A percentile compares a stretch with the other conserved stretches of the same genome.
Conservation (phyloP, 2,113 vertebrate genomes). For the Podarcis muralis region DNA sequence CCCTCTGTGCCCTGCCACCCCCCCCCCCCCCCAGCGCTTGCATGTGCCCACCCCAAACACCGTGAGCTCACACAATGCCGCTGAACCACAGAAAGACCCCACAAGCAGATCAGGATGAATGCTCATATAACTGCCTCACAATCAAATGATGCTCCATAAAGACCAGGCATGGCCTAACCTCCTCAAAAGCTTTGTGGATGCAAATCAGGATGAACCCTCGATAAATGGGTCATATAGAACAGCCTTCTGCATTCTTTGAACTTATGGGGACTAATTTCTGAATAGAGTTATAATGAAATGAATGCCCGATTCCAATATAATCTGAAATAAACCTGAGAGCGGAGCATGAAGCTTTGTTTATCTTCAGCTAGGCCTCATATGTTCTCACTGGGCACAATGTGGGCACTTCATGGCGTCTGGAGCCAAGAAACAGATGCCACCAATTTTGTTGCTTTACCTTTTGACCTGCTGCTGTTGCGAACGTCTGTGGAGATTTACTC, state of each 20-base stretch:
- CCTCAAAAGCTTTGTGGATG: too few species aligned
- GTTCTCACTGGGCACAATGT: neutral
- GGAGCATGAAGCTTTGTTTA: neutral
- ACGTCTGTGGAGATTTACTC: neutral
- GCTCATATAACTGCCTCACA: too few species aligned
- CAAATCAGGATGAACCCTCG: too few species aligned
- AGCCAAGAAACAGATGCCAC: neutral
- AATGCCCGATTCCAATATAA: neutral
- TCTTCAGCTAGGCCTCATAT: neutral
- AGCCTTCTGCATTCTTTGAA: neutral
- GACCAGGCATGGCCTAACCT: too few species aligned
- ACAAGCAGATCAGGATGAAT: too few species aligned
- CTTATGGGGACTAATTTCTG: neutral
- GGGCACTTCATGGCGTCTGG: neutral
- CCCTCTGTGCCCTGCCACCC: too few species aligned
- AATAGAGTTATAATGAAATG: neutral
- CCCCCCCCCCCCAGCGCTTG: too few species aligned
- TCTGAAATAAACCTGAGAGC: neutral
- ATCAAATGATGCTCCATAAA: too few species aligned
- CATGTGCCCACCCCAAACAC: too few species aligned
- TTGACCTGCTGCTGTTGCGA: neutral
- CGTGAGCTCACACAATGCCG: too few species aligned
- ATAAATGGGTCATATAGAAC: too few species aligned
- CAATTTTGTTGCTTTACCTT: neutral
- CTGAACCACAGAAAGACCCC: too few species aligned